Evolutionary conservation across 2,888 invertebrate species (phyloP), one percentile per base, ranked within the genome.

Genomic region (Campoplex nolae): DNA sequence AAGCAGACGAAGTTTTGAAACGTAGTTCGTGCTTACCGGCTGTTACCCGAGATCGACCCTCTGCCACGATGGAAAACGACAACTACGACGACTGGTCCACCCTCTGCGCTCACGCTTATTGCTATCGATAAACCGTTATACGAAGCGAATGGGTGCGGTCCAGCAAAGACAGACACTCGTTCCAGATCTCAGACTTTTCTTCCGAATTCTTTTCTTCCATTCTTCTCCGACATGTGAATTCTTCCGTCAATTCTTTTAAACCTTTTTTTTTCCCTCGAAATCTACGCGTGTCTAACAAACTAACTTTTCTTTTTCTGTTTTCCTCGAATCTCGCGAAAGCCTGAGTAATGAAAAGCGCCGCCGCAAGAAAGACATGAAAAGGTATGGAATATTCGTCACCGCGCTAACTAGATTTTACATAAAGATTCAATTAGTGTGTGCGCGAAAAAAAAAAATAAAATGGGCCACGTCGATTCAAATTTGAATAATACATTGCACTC

Each of bases 81-180:
- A 35, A 38, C 68, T 23, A 67, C 79, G 79, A 86, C 78, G 79
- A 73, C 70, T 23, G 67, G 86, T 35, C 48, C 76, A 71, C 75
- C 82, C 85, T 62, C 62, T 86, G 58, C 73, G 65, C 78, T 62
- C 82, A 84, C 79, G 88, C 90, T 91, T 92, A 92, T 92, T 92
- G 91, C 89, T 90, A 90, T 92, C 92, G 92, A 92, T 92, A 92
- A 92, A 90, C 88, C 88, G 90, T 90, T 89, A 88, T 85, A 85
- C 83, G 79, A 86, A 87, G 84, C 83, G 84, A 84, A 87, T 83
- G 81, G 80, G 65, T 74, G 73, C 54, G 48, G 73, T 75, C 71
- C 56, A 51, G 58, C 48, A 83, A 58, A 70, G 23, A 32, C 42
- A 75, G 77, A 75, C 65, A 68, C 84, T 71, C 62, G 23, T 38